Conservation (phyloP, 2,797 vertebrate species). For the Periparus ater region DNA sequence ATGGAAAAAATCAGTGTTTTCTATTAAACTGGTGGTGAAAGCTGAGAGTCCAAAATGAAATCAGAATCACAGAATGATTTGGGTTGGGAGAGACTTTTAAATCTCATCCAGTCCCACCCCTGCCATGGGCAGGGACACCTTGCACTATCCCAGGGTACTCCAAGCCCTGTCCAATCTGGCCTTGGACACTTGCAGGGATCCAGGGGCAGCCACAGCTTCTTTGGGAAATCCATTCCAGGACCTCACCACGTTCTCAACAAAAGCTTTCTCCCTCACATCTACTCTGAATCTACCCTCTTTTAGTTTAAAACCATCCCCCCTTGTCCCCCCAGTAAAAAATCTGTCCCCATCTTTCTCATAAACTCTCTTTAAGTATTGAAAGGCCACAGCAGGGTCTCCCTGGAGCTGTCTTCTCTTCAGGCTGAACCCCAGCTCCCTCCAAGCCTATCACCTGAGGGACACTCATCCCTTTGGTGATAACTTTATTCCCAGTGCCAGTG, state of each 20-base stretch:
- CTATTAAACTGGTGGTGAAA: not conserved
- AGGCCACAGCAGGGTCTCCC: not conserved
- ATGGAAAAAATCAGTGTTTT: not conserved
- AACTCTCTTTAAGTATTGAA: accelerated
- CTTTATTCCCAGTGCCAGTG: not conserved
- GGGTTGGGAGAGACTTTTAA: not conserved
- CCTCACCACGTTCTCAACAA: accelerated
- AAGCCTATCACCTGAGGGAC: not conserved
- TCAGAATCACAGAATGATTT: not conserved
- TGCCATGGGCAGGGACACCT: not conserved
- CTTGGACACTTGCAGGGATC: not conserved
- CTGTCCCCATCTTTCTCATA: not conserved
- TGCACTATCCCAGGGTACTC: not conserved
- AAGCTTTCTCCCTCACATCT: accelerated
- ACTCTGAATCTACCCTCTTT: not conserved
- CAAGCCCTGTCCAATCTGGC: not conserved
- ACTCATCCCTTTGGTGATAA: not conserved
- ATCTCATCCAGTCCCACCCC: not conserved
- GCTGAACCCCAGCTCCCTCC: not conserved
- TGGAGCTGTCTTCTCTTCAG: not conserved
- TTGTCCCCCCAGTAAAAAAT: not conserved
- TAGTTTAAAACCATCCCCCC: not conserved
- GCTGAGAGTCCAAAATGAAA: not conserved
- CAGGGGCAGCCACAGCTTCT: not conserved
- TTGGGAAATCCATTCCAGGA: not conserved